Evolutionary conservation across 2,797 vertebrate species (phyloP).

Genomic region (Ptychobarbus kaznakovi): DNA sequence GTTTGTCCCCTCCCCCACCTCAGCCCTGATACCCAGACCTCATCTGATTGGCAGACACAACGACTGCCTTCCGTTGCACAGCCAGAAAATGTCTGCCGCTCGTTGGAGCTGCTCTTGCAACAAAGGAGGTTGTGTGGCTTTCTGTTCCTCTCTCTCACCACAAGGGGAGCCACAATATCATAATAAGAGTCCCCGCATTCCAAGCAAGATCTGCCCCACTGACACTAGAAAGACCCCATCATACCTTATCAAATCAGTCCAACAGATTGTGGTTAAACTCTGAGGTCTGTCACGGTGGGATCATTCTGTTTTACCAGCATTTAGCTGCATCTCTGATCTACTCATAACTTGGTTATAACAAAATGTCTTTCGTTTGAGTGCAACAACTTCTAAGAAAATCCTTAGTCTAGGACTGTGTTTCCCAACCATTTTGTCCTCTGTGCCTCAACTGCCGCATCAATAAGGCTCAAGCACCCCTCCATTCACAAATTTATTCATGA

Average conservation of each 20-base stretch:
- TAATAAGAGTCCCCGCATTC: constrained; percentile 80
- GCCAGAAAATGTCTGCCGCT: constrained; percentile 77
- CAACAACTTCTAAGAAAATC: neutral
- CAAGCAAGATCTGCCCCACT: constrained; percentile 46
- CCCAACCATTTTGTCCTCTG: neutral
- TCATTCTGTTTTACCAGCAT: constrained; percentile 1
- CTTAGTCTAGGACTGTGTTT: neutral
- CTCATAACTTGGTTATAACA: neutral
- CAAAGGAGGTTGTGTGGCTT: constrained; percentile 76
- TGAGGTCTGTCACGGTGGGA: neutral
- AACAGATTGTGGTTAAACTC: neutral
- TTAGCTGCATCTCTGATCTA: neutral
- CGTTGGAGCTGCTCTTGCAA: constrained; percentile 77
- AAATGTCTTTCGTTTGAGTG: neutral
- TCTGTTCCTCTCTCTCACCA: constrained; percentile 68
- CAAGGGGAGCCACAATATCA: constrained; percentile 76
- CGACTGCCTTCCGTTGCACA: constrained; percentile 74
- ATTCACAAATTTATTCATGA: constrained; percentile 11
- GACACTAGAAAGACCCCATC: neutral
- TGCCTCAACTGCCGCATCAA: neutral
- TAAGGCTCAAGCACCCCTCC: neutral
- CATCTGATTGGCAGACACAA: constrained; percentile 79
- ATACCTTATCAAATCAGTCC: constrained; percentile 5
- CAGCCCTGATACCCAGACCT: constrained; percentile 63
- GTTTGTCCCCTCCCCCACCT: constrained; percentile 69